Evolutionary conservation across 2,113 vertebrate species (phyloP), one percentile per base, ranked within the genome.

Genomic region (Elachura formosa): DNA sequence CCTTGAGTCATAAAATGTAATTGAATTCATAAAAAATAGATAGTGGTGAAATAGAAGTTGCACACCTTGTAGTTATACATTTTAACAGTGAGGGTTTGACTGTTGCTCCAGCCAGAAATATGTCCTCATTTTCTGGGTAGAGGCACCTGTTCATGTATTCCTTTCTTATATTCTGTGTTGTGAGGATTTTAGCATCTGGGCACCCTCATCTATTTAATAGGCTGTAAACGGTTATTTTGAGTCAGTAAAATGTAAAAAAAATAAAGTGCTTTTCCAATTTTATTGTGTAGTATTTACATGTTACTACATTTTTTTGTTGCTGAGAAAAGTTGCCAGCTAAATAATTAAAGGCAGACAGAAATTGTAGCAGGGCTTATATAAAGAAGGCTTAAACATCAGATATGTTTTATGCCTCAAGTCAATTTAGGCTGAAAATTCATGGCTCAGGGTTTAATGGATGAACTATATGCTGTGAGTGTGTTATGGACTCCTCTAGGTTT

Each of bases 151-250:
- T 75, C 17, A 0, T 19, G 0, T 14, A 4, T 31, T 43, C 3
- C 22, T 74, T 19, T 61, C 1, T 20, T 84, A 18, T 2, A 0
- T 55, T 94, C 34, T 67, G 0, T 18, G 20, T 48, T 82, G 11
- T 0, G 2, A 6, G 16, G 1, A 0, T 38, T 67, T 52, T 54
- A 31, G n/a, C 0, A 2, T 89, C 41, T 16, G 33, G 56, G 74
- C 67, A 78, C 17, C 3, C 22, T 29, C 18, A 61, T 36, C 31
- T 12, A 1, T 72, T 58, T 59, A 34, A 25, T 45, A 54, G 33
- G 4, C 54, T 62, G 21, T 58, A 46, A 76, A 33, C 8, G 20
- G 63, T 75, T 81, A 36, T 12, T 92, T 64, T 33, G 62, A 91
- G 31, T 67, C 17, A 76, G 20, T 5, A 2, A 64, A 85, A 61